These are phyloP conservation scores for Simalia tracyae DNA, from an alignment of 2,797 vertebrate genomes.

Conservation along the genomic window DNA sequence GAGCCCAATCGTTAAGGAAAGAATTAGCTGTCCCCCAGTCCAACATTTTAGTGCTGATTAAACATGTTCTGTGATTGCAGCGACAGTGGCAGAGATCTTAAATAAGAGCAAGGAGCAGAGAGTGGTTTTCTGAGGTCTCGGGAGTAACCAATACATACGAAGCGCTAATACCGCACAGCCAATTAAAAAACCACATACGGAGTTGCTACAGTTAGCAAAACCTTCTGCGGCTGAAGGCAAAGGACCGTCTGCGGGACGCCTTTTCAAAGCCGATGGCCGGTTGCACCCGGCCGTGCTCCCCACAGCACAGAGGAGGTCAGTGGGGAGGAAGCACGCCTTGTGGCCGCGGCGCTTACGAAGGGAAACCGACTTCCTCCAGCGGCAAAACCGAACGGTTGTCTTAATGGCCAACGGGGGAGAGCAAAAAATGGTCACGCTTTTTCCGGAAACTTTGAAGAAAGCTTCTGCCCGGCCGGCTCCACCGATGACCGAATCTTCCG, in stretches of 20 bases:
- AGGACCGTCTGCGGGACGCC: not conserved
- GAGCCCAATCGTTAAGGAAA: not conserved
- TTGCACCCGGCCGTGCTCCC: not conserved
- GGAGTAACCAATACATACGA: not conserved
- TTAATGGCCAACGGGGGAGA: not conserved
- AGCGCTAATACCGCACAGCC: not conserved
- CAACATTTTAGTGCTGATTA: not conserved
- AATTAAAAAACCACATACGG: not conserved
- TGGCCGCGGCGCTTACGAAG: too few species aligned
- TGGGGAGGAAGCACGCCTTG: not conserved
- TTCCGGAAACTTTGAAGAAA: not conserved
- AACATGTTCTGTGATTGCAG: not conserved
- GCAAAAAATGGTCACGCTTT: not conserved
- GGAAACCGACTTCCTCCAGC: not conserved
- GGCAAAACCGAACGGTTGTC: not conserved
- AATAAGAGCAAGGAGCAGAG: not conserved
- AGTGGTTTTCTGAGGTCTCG: not conserved
- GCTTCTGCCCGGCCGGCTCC: too few species aligned
- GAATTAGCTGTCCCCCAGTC: not conserved
- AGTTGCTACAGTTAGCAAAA: not conserved
- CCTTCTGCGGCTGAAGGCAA: not conserved
- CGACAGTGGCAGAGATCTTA: not conserved
- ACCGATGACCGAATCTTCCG: too few species aligned
- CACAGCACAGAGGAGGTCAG: not conserved
- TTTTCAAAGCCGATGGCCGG: not conserved